Base-by-base conservation (phyloP, 1,140 invertebrate genomes). In the Neelides sp. region DNA sequence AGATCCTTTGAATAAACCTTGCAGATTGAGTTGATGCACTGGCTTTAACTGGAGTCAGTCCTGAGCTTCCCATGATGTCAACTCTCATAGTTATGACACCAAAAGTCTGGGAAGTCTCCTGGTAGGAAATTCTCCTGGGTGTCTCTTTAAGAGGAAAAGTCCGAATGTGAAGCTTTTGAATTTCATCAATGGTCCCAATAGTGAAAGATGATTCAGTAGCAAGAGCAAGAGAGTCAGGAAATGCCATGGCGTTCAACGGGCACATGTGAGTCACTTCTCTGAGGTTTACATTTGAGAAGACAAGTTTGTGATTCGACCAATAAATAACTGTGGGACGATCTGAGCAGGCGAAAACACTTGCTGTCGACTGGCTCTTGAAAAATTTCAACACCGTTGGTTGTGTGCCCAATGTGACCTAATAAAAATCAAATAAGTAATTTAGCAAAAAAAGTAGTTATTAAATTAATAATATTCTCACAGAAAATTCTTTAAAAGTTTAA, bases 201-300 rank as follows among this genome's bases (percentile, higher is more conserved):
- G 93, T 91, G 0, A 98, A 79, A 0, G 85, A 85, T 60, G 78
- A 85, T 62, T 96, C 91, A 20, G 89, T 97, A 0, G 92, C 85
- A 46, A 98, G 68, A 13, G 93, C 92, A 64, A 98, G 77, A 70
- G 89, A 90, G 66, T 95, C 90, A 0, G 88, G 85, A 72, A 95
- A 98, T 0, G 86, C 84, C 64, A 88, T 80, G 0, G 92, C 85
- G 70, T 97, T 94, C 1, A 98, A 68, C 0, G 91, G 91, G 69
- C 94, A 98, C 91, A 98, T 98, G 64, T 97, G 90, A 64, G 89
- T 91, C 0, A 98, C 94, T 71, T 98, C 89, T 66, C 92, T 91
- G 10, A 98, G 72, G 70, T 99, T 99, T 1, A 99, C 95, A 73
- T 98, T 98, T 20, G 93, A 97, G 71, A 98, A 98, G 0, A 98